These are phyloP conservation scores for Nemurella pictetii DNA, from an alignment of 2,888 invertebrate species.

Conservation along the genomic window DNA sequence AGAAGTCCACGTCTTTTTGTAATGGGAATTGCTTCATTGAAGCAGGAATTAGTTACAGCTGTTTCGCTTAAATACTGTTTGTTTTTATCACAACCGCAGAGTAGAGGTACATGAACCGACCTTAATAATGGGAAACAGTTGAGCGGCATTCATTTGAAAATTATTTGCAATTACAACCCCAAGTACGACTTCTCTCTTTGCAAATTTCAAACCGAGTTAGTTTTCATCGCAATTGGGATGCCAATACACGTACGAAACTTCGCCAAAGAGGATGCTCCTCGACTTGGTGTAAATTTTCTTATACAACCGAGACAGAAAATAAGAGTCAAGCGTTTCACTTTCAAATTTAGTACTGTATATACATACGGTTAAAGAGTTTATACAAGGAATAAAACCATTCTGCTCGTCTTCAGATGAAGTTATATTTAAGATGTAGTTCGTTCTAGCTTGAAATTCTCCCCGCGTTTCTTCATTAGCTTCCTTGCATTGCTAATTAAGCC, in stretches of 20 bases:
- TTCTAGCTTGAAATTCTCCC: slow-evolving; percentile 31
- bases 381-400: slow-evolving; percentile 26
- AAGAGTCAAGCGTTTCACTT: slow-evolving; percentile 15
- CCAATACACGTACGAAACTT: neutral
- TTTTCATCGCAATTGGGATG: neutral
- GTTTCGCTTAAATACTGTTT: neutral
- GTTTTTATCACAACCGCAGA: neutral
- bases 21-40: neutral
- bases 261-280: neutral
- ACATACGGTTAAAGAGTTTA: slow-evolving; percentile 4
- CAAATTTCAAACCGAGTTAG: neutral
- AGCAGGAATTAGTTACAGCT: neutral
- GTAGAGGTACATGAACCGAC: no score
- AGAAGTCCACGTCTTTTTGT: neutral
- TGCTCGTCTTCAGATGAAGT: slow-evolving; percentile 15
- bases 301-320: neutral
- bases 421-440: slow-evolving; percentile 22
- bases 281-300: no score
- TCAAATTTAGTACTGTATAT: slow-evolving; percentile 9
- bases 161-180: neutral
- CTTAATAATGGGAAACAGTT: neutral
- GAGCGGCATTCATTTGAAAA: neutral
- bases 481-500: slow-evolving; percentile 37
- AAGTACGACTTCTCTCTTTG: neutral
- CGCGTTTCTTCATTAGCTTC: slow-evolving; percentile 31